Conservation (phyloP, 2,797 vertebrate genomes). For the Phrynocephalus forsythii region DNA sequence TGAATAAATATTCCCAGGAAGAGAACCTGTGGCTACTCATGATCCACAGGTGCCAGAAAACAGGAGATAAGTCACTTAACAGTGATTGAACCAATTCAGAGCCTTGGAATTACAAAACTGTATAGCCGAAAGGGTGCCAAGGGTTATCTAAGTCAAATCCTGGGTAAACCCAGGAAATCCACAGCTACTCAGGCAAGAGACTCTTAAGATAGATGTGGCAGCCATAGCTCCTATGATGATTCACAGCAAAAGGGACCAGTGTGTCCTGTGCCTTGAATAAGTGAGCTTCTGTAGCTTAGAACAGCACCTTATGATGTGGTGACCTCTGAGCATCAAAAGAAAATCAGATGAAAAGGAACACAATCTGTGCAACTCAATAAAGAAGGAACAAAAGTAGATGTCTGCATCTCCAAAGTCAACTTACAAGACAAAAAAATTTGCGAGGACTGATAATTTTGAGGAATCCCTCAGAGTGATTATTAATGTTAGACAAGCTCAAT, state of each 20-base stretch:
- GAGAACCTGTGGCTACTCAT: background rate
- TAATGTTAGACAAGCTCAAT: background rate
- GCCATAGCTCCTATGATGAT: background rate
- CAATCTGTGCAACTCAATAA: background rate
- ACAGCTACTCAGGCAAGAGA: background rate
- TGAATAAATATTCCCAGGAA: background rate
- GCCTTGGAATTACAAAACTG: background rate
- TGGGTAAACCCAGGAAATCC: background rate
- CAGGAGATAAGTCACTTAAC: background rate
- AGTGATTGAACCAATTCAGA: background rate
- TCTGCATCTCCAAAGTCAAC: too few relatives aligned
- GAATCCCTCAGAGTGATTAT: background rate
- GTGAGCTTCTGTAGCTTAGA: background rate
- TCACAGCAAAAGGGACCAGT: background rate
- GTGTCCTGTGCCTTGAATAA: background rate
- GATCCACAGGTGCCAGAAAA: background rate
- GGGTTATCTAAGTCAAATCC: background rate
- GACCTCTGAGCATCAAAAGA: background rate
- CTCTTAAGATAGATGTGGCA: background rate
- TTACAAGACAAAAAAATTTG: background rate
- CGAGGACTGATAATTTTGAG: background rate
- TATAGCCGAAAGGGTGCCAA: too few relatives aligned
- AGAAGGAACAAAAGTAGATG: background rate
- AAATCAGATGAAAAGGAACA: background rate
- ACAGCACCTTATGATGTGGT: background rate